Base-by-base conservation (phyloP, 1,140 invertebrate species). In the Bombus waltoni region DNA sequence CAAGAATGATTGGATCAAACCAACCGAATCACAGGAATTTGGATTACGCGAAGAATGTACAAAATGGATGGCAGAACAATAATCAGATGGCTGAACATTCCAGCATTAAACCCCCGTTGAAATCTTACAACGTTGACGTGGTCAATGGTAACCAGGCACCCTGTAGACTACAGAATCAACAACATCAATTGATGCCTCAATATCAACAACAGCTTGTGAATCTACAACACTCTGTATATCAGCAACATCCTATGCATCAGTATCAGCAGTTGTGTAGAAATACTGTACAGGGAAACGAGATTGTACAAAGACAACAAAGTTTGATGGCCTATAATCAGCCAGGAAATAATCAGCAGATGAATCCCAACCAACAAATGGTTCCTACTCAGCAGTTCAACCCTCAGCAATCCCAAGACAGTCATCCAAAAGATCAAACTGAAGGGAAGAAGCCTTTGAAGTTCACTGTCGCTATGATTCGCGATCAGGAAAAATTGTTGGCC, bases 401-500 rank as follows among this genome's bases (percentile, higher is more conserved):
- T 53, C 18, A 40, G 8, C 9, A 72, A 25, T 18, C 53, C 1
- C 4, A 1, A 13, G 28, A 74, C 0, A 42, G 9, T 22, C 40
- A 68, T 13, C 28, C 6, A 0, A 35, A 59, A 22, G 5, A 3
- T 40, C 38, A 84, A 13, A 38, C 0, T 32, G 40, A 11, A 32
- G 80, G 73, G 28, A 79, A 35, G 13, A 90, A 85, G 28, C 25
- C 8, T 25, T 13, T 88, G 35, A 47, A 89, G 66, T 95, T 93
- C 68, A 94, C 91, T 13, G 76, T 86, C 3, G 78, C 90, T 11
- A 95, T 95, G 94, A 88, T 94, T 40, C 88, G 81, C 8, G 94
- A 95, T 74, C 94, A 95, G 66, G 94, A 94, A 44, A 35, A 91
- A 44, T 65, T 95, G 4, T 62, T 95, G 18, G 53, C 81, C 9